phyloP scores from a whole-genome alignment of 2,888 invertebrate genomes.

The Apamea sordens region DNA sequence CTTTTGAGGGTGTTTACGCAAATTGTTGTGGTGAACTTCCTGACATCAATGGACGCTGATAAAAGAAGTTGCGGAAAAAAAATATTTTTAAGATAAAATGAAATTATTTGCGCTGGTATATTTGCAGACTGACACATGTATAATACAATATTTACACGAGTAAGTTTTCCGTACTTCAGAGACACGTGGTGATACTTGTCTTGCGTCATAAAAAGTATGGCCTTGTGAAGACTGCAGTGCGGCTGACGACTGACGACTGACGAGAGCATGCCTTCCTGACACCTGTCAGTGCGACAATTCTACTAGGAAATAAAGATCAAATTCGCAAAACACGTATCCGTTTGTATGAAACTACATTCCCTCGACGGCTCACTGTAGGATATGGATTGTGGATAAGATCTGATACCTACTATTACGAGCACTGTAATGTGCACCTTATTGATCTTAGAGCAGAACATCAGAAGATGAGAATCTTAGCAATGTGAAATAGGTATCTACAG shows the following conservation, averaged over 20 bases:
- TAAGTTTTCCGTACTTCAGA: constrained; percentile 30
- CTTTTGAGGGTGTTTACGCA: constrained; percentile 39
- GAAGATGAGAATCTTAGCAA: background rate
- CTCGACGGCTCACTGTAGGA: background rate
- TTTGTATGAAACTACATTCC: background rate
- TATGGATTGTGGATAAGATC: background rate
- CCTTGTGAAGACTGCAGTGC: background rate
- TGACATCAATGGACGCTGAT: constrained; percentile 47
- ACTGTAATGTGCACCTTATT: background rate
- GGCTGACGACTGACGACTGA: background rate
- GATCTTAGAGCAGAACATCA: background rate
- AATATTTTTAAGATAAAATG: background rate
- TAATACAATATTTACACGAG: constrained; percentile 30
- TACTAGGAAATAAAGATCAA: background rate
- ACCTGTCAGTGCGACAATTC: background rate
- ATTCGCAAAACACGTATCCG: background rate
- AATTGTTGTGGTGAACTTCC: constrained; percentile 38
- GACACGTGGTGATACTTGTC: constrained; percentile 28
- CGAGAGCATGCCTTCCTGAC: background rate
- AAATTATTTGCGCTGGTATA: constrained; percentile 36
- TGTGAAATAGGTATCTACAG: background rate
- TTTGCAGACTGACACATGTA: constrained; percentile 38
- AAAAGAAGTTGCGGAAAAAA: constrained; percentile 12
- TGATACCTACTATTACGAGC: too few species aligned
- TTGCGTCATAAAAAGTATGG: constrained; percentile 2